These are phyloP conservation scores for Nematolebias whitei DNA, from an alignment of 2,113 vertebrate species.

Conservation along the genomic window DNA sequence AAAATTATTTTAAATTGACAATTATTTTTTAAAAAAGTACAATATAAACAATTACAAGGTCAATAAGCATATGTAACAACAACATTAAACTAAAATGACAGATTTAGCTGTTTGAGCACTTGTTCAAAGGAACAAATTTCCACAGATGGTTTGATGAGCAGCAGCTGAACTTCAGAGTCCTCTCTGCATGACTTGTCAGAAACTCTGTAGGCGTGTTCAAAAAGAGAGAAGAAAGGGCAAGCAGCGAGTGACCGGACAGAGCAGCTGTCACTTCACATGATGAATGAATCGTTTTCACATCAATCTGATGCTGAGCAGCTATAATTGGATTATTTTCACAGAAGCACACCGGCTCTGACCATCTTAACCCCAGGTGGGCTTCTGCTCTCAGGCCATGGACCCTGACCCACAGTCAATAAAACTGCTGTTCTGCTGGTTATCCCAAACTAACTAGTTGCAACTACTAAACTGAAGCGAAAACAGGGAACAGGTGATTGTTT, in stretches of 20 bases:
- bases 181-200: conserved; percentile 34
- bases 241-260: conserved; percentile 26
- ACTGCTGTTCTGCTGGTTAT: conserved; percentile 50
- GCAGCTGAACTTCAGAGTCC: conserved; percentile 41
- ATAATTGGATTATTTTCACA: conserved; percentile 81
- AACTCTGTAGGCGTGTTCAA: conserved; percentile 48
- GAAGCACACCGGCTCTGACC: conserved; percentile 65
- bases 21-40: no score
- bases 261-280: conserved; percentile 75
- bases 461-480: neutral
- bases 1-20: no score
- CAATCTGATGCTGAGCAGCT: conserved; percentile 73
- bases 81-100: no score
- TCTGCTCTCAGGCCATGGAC: conserved; percentile 50
- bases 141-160: conserved; percentile 24
- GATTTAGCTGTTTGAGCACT: neutral
- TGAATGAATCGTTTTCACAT: conserved; percentile 80
- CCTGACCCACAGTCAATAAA: conserved; percentile 64
- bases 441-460: conserved; percentile 41
- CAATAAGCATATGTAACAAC: no score
- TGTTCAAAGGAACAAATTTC: neutral
- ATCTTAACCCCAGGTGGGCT: conserved; percentile 66
- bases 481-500: neutral
- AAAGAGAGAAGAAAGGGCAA: conserved; percentile 13
- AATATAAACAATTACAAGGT: no score